A percentile compares a stretch with the other conserved stretches of the same genome.
These are phyloP conservation scores for Eupsilia transversa DNA, from an alignment of 2,888 invertebrate genomes.

Conservation along the genomic window DNA sequence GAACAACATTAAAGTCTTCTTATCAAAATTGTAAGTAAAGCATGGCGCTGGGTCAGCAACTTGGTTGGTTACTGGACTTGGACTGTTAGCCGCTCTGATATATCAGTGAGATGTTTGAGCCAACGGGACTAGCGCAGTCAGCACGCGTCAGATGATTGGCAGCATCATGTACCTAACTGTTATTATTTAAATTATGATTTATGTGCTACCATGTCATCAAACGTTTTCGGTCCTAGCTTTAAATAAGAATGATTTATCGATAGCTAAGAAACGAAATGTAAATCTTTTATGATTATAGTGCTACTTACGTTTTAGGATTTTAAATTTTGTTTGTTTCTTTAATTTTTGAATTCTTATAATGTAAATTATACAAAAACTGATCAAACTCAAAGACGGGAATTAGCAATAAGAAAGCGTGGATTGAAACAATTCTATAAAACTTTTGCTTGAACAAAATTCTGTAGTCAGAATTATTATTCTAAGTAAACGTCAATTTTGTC, in stretches of 20 bases:
- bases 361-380: not conserved
- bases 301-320: not conserved
- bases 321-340: not conserved
- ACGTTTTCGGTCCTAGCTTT: slow-evolving; percentile 12
- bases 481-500: not conserved
- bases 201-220: slow-evolving; percentile 42
- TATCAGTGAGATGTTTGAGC: slow-evolving; percentile 51
- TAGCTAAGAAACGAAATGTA: not conserved
- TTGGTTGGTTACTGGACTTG: slow-evolving; percentile 29
- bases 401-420: too few relatives aligned
- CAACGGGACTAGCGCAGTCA: slow-evolving; percentile 71
- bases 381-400: too few relatives aligned
- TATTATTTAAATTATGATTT: slow-evolving; percentile 62
- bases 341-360: too few relatives aligned
- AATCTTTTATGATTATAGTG: not conserved
- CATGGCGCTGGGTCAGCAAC: slow-evolving; percentile 10
- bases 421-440: too few relatives aligned
- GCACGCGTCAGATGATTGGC: slow-evolving; percentile 63
- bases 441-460: too few relatives aligned
- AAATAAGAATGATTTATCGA: not conserved
- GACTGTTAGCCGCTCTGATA: slow-evolving; percentile 75
- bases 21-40: not conserved
- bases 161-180: slow-evolving; percentile 56
- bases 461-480: not conserved
- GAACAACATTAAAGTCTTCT: not conserved